These are phyloP conservation scores for Phalacrocorax aristotelis DNA, from an alignment of 2,113 vertebrate species.

Conservation along the genomic window DNA sequence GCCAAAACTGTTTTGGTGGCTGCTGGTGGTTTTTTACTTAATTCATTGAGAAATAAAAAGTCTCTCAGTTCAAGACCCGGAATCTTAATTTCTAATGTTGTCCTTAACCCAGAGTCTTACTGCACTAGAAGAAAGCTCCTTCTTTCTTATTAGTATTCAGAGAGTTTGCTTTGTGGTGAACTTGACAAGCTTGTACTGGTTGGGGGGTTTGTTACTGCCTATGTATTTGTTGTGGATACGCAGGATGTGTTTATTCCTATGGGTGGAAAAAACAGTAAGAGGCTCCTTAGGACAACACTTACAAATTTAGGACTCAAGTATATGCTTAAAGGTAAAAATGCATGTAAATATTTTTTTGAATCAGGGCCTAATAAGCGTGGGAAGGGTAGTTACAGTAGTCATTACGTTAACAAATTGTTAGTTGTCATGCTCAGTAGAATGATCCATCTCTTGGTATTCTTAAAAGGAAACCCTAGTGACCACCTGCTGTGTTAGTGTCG, in stretches of 20 bases:
- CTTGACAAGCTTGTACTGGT: neutral
- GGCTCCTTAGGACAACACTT: conserved; percentile 35
- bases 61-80: conserved; percentile 63
- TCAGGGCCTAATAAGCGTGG: neutral
- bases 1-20: conserved; percentile 60
- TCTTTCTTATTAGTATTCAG: neutral
- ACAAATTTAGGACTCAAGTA: conserved; percentile 39
- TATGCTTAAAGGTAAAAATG: conserved; percentile 40
- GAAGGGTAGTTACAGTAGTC: neutral
- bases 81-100: conserved; percentile 55
- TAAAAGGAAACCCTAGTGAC: neutral
- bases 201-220: neutral
- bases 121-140: neutral
- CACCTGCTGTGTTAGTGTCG: neutral
- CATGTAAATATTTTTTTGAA: conserved; percentile 54
- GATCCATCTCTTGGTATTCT: neutral
- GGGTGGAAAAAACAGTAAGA: neutral
- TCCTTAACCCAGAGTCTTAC: conserved; percentile 69
- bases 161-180: neutral
- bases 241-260: neutral
- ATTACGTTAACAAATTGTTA: neutral
- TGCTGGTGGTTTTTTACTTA: conserved; percentile 57
- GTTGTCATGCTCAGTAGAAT: neutral
- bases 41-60: conserved; percentile 66
- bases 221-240: neutral